phyloP scores from a whole-genome alignment of 2,113 vertebrate species.

The Rhabdomys dilectus region DNA sequence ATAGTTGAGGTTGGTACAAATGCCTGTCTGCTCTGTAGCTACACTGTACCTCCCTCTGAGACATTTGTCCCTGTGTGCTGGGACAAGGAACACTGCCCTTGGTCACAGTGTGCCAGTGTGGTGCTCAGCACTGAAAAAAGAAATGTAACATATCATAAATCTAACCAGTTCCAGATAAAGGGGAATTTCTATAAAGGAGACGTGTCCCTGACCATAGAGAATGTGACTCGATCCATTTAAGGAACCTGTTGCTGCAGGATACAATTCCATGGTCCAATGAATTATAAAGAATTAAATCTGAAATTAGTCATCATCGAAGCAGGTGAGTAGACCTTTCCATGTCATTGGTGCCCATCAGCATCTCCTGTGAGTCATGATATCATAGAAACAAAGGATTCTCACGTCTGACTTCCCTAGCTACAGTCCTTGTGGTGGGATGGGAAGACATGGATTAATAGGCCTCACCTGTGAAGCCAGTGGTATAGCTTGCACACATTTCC shows the following conservation, averaged over 20 bases:
- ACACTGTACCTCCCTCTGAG: fast-evolving
- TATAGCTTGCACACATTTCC: neutral
- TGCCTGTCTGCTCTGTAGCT: slow-evolving; percentile 88
- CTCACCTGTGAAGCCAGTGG: neutral
- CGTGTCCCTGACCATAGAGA: slow-evolving; percentile 88
- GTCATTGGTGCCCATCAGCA: neutral
- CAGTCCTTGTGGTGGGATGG: neutral
- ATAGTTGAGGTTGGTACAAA: slow-evolving; percentile 83
- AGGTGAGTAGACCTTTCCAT: slow-evolving; percentile 78
- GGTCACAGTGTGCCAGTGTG: slow-evolving; percentile 65
- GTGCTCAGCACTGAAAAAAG: slow-evolving; percentile 84
- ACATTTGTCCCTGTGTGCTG: slow-evolving; percentile 87
- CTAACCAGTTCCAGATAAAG: slow-evolving; percentile 84
- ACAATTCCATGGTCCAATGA: slow-evolving; percentile 86
- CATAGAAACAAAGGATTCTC: neutral
- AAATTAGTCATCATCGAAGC: slow-evolving; percentile 67
- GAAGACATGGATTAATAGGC: neutral
- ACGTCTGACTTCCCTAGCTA: neutral
- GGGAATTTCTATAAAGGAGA: slow-evolving; percentile 81
- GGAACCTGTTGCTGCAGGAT: slow-evolving; percentile 92
- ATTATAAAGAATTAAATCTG: slow-evolving; percentile 80
- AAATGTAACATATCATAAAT: neutral
- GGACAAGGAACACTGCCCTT: slow-evolving; percentile 87
- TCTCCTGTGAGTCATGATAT: neutral
- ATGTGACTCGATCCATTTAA: slow-evolving; percentile 78